These are phyloP conservation scores for Colossoma macropomum DNA, from an alignment of 2,113 vertebrate genomes.

Conservation along the genomic window DNA sequence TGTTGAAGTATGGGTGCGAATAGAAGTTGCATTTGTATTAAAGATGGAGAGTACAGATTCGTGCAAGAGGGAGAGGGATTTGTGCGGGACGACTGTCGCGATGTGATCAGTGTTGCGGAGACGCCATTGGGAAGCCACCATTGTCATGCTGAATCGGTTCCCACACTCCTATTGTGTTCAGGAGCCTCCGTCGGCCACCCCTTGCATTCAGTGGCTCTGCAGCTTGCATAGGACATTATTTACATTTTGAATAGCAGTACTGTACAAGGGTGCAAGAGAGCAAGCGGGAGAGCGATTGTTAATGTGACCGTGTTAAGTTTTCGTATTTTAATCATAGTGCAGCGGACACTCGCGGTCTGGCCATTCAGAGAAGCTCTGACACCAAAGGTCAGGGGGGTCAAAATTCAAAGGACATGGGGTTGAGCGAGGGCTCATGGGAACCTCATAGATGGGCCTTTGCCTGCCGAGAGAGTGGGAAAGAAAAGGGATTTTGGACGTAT, in stretches of 20 bases:
- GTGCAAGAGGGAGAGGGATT: constrained; percentile 8
- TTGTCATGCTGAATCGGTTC: constrained; percentile 77
- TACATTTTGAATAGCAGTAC: constrained; percentile 46
- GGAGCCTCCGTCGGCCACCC: constrained; percentile 19
- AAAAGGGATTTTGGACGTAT: constrained; percentile 25
- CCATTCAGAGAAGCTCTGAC: background rate
- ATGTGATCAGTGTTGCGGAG: constrained; percentile 3
- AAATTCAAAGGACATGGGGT: constrained; percentile 23
- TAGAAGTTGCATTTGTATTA: constrained; percentile 18
- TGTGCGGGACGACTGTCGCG: background rate
- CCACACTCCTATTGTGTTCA: constrained; percentile 70
- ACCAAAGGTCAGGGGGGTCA: constrained; percentile 27
- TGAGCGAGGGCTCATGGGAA: constrained; percentile 47
- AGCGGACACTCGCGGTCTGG: background rate
- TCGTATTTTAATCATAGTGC: constrained; percentile 35
- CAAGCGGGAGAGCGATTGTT: constrained; percentile 24
- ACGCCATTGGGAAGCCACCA: constrained; percentile 71
- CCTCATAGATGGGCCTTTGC: background rate
- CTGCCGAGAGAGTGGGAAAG: background rate
- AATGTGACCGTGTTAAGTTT: constrained; percentile 27
- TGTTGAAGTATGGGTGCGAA: background rate
- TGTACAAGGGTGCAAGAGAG: constrained; percentile 26
- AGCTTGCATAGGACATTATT: constrained; percentile 4
- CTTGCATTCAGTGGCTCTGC: constrained; percentile 16
- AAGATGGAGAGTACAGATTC: constrained; percentile 10